Percentiles rank a stretch among this genome's conserved stretches.
Conservation (phyloP, 2,888 invertebrate species). For the Xestia sexstrigata region DNA sequence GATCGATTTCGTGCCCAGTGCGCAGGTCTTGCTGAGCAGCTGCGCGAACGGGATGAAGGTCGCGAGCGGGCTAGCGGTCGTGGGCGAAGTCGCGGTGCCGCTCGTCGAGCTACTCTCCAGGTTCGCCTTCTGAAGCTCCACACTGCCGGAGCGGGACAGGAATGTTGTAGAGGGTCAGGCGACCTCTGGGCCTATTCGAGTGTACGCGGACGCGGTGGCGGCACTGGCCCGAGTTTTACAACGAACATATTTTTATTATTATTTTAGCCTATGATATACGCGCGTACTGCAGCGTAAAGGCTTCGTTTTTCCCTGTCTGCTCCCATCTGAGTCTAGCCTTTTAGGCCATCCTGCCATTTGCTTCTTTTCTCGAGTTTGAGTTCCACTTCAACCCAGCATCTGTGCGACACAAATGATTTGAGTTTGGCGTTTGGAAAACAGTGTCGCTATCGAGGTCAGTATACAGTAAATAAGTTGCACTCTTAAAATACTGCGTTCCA, state of each 20-base stretch:
- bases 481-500: constrained; percentile 10
- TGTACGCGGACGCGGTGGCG: constrained; percentile 32
- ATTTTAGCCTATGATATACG: background rate
- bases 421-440: background rate
- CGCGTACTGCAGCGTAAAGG: constrained; percentile 50
- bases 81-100: constrained; percentile 69
- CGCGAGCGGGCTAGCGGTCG: constrained; percentile 91
- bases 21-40: constrained; percentile 97
- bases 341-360: background rate
- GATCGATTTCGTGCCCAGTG: constrained; percentile 92
- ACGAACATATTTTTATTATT: background rate
- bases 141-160: constrained; percentile 93
- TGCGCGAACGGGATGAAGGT: constrained; percentile 97
- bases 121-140: constrained; percentile 99
- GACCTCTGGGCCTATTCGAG: constrained; percentile 73
- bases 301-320: constrained; percentile 86
- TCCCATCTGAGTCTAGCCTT: background rate
- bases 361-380: background rate
- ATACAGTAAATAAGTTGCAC: background rate
- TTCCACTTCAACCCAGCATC: background rate
- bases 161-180: constrained; percentile 84
- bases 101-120: constrained; percentile 92
- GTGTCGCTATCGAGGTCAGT: background rate
- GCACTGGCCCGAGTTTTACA: constrained; percentile 67
- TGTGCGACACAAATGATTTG: background rate